A percentile compares a stretch with the other conserved stretches of the same genome.
Conservation (phyloP, 2,113 vertebrate genomes). For the Peromyscus maniculatus region DNA sequence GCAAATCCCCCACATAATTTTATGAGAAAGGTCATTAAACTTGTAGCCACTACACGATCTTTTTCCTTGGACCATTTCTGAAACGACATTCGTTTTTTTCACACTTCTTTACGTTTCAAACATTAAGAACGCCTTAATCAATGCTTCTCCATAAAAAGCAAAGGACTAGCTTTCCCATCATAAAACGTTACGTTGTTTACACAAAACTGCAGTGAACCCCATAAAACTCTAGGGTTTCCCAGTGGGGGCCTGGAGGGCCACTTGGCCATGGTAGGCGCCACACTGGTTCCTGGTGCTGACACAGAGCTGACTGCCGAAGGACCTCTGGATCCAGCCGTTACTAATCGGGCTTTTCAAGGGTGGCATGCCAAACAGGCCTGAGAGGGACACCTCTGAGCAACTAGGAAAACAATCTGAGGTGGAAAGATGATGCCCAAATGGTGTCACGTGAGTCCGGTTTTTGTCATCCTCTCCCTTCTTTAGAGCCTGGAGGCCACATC, state of each 20-base stretch:
- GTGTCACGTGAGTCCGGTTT: not conserved
- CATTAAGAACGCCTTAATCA: constrained; percentile 78
- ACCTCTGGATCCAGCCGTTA: constrained; percentile 48
- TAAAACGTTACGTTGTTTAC: constrained; percentile 90
- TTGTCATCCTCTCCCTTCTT: not conserved
- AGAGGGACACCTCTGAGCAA: constrained; percentile 7
- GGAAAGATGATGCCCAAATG: not conserved
- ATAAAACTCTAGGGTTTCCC: constrained; percentile 89
- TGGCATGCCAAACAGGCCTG: not conserved
- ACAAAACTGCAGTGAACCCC: constrained; percentile 87
- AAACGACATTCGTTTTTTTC: constrained; percentile 75
- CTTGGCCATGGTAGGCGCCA: constrained; percentile 80
- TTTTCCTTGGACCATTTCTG: constrained; percentile 73
- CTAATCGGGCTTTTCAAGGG: constrained; percentile 73
- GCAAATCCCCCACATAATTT: constrained; percentile 75
- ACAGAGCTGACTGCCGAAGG: constrained; percentile 71
- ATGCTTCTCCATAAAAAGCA: constrained; percentile 86
- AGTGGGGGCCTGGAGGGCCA: constrained; percentile 88
- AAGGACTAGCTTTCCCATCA: constrained; percentile 89
- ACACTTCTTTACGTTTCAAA: constrained; percentile 70
- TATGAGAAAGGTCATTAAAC: constrained; percentile 79
- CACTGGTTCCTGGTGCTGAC: constrained; percentile 78
- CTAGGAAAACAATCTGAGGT: not conserved
- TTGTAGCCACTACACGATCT: constrained; percentile 77
- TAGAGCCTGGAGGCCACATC: not conserved